Conservation (phyloP, 2,797 vertebrate genomes). For the Decapterus maruadsi region DNA sequence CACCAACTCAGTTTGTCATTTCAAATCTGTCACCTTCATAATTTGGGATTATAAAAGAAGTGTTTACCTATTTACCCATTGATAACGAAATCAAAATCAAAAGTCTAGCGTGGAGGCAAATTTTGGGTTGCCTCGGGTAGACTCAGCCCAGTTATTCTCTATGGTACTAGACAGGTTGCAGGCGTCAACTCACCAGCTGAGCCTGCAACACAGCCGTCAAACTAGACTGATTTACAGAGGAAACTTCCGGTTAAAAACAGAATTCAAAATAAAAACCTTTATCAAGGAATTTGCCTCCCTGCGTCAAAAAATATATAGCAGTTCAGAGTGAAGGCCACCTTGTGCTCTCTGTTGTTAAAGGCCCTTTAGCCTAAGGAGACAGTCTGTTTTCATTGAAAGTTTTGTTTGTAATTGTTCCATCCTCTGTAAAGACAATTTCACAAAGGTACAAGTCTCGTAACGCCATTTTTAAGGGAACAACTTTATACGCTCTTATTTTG, state of each 20-base stretch:
- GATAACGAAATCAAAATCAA: slow-evolving; percentile 9
- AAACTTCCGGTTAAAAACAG: slow-evolving; percentile 5
- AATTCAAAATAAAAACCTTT: slow-evolving; percentile 50
- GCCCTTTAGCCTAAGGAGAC: too few relatives aligned
- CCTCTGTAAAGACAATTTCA: too few relatives aligned
- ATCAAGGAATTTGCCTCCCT: neutral
- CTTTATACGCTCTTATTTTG: slow-evolving; percentile 38
- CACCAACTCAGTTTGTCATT: slow-evolving; percentile 7
- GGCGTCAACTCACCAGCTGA: slow-evolving; percentile 71
- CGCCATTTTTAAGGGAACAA: neutral
- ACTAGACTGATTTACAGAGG: rapidly evolving
- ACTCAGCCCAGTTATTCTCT: slow-evolving; percentile 38
- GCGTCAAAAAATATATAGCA: neutral
- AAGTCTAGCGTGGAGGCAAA: slow-evolving; percentile 14
- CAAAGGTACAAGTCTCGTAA: too few relatives aligned
- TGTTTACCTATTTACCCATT: neutral
- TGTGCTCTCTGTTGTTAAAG: too few relatives aligned
- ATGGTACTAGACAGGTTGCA: slow-evolving; percentile 40
- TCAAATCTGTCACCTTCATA: slow-evolving; percentile 3
- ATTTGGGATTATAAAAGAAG: neutral
- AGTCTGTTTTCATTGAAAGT: neutral
- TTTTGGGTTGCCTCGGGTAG: slow-evolving; percentile 34
- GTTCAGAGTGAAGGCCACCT: neutral
- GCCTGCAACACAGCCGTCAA: slow-evolving; percentile 61
- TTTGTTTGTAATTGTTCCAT: too few relatives aligned